phyloP scores from a whole-genome alignment of 2,888 invertebrate species.

The Chorisops tibialis region DNA sequence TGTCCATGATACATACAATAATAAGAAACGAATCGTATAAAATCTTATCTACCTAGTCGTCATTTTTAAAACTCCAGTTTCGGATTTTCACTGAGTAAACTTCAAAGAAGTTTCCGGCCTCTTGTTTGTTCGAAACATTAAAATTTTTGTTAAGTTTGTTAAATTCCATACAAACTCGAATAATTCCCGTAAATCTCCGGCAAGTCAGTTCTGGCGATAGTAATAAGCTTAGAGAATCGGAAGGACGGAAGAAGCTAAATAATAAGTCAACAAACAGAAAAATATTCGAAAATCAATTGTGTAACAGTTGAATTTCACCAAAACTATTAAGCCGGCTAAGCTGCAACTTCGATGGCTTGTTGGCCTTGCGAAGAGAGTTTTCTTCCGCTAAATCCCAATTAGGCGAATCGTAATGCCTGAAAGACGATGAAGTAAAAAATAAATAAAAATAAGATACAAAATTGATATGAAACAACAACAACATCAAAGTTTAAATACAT shows the following conservation, averaged over 20 bases:
- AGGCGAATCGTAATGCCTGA: neutral
- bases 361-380: neutral
- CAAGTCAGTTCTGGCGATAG: no score
- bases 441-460: neutral
- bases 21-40: conserved; percentile 14
- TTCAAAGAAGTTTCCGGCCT: no score
- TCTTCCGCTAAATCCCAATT: neutral
- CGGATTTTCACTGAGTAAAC: no score
- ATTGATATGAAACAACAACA: neutral
- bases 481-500: conserved; percentile 7
- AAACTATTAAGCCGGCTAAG: neutral
- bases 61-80: no score
- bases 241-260: no score
- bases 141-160: no score
- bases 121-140: no score
- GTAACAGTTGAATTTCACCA: conserved; percentile 13
- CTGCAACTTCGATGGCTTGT: neutral
- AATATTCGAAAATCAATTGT: conserved; percentile 2
- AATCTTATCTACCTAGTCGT: neutral
- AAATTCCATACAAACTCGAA: no score
- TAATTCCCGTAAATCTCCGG: no score
- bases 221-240: no score
- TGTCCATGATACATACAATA: no score
- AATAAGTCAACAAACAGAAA: no score
- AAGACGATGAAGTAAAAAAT: neutral